Evolutionary conservation across 2,113 vertebrate genomes (phyloP).

Genomic region (Gambusia affinis): DNA sequence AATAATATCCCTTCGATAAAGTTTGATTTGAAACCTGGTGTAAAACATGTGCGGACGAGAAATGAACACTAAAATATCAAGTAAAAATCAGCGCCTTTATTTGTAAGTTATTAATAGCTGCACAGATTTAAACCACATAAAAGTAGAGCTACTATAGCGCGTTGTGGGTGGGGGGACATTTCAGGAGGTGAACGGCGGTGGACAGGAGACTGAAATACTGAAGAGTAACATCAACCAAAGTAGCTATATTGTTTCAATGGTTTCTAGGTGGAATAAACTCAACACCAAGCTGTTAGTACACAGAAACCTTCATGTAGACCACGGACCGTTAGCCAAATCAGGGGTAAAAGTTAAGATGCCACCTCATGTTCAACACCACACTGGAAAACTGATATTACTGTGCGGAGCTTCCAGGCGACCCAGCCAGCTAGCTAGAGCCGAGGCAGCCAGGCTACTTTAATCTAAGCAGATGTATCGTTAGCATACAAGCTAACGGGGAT

Average conservation of each 20-base stretch:
- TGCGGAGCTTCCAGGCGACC: conserved; percentile 7
- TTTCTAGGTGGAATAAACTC: not conserved
- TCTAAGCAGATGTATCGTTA: conserved; percentile 64
- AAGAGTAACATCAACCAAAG: not conserved
- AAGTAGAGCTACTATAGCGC: conserved; percentile 11
- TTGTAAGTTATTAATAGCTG: not conserved
- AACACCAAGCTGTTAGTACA: not conserved
- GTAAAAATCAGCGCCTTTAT: not conserved
- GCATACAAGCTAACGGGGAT: conserved; percentile 69
- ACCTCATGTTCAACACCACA: conserved; percentile 11
- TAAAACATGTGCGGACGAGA: too few species aligned
- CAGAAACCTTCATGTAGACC: not conserved
- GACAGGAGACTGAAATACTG: not conserved
- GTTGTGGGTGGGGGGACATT: not conserved
- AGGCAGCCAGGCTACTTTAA: conserved; percentile 40
- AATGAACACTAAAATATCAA: not conserved
- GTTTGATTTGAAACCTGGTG: too few species aligned
- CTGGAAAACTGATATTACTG: conserved; percentile 1
- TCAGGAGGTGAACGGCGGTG: not conserved
- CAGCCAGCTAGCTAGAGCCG: conserved; percentile 41
- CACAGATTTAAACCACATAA: conserved; percentile 4
- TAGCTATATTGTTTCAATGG: not conserved
- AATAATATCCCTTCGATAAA: too few species aligned
- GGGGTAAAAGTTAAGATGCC: conserved; percentile 44
- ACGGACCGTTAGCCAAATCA: conserved; percentile 3